Evolutionary conservation across 2,888 invertebrate species (phyloP).

Genomic region (Lamproptera curius): DNA sequence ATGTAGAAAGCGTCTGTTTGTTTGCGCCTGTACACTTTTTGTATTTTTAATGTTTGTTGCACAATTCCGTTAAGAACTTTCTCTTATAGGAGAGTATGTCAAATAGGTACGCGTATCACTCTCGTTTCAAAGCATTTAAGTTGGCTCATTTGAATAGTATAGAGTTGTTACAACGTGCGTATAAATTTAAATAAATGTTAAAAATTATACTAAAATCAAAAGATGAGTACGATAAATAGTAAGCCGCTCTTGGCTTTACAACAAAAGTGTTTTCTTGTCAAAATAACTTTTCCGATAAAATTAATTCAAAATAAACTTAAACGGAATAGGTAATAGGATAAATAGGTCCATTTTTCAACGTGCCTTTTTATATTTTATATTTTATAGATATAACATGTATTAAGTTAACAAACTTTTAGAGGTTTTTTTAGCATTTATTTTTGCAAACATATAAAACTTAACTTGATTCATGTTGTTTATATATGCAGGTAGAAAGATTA

Average conservation of each 20-base stretch:
- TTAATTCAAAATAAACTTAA: background rate
- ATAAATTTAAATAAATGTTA: background rate
- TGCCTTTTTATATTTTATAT: background rate
- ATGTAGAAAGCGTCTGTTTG: too few species aligned
- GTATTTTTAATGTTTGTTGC: slow-evolving; percentile 9
- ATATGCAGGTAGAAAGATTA: too few species aligned
- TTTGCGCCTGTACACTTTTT: slow-evolving; percentile 2
- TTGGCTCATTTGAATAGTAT: slow-evolving; percentile 4
- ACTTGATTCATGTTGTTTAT: too few species aligned
- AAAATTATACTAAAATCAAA: background rate
- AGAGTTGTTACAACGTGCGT: slow-evolving; percentile 4
- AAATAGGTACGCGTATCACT: slow-evolving; percentile 9
- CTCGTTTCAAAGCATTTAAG: slow-evolving; percentile 5
- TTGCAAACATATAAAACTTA: too few species aligned
- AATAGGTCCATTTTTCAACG: background rate
- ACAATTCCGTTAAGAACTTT: slow-evolving; percentile 19
- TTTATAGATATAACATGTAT: background rate
- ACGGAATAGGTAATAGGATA: background rate
- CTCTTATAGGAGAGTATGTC: slow-evolving; percentile 18
- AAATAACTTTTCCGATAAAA: background rate
- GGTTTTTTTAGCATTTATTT: too few species aligned
- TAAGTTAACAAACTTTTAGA: too few species aligned
- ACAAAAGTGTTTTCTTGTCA: background rate
- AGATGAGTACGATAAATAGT: background rate
- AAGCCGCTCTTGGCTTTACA: background rate